Base-by-base conservation (phyloP, 1,140 invertebrate species). In the Andricus grossulariae region DNA sequence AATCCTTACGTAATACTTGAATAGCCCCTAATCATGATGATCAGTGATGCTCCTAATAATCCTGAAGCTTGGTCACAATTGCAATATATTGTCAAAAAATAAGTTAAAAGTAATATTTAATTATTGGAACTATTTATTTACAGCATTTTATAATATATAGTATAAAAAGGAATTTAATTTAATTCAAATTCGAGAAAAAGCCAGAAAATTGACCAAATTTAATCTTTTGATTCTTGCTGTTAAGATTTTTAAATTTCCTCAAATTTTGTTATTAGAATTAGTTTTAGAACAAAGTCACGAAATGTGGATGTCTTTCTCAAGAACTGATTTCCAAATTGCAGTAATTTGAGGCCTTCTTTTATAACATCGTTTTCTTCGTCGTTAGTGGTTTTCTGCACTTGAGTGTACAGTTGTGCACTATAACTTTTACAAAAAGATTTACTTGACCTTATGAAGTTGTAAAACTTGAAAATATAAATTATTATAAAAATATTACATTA, bases 401-500 rank as follows among this genome's bases (percentile, higher is more conserved):
- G n/a, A 18, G 15, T 54, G 18, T n/a, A 21, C 19, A 21, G 7
- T 21, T 57, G 19, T 57, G 13, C 13, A 57, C 13, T 60, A 60
- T 0, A 60, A 10, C 39, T 45, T 45, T 45, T 45, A 7, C 39
- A 39, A 21, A 10, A 10, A n/a, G 16, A 39, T 45, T 39, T 15
- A 16, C 25, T 25, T 66, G 60, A 45, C 60, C 25, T 66, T 66
- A 66, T 66, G 15, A 45, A 45, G 60, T 66, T 66, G 60, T 39
- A 66, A 8, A 66, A n/a, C 60, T 66, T 39, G 60, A 66, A 66
- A 66, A n/a, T 66, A 39, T n/a, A 66, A 66, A 3, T 39, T 39
- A 66, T 66, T 66, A 66, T 39, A 39, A 39, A n/a, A 66, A 66
- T 66, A 39, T 66, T 39, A 66, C 60, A 66, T 66, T 66, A 45